Evolutionary conservation across 1,140 invertebrate species (phyloP), one percentile per base, ranked within the genome.

Genomic region (Batillaria attramentaria): DNA sequence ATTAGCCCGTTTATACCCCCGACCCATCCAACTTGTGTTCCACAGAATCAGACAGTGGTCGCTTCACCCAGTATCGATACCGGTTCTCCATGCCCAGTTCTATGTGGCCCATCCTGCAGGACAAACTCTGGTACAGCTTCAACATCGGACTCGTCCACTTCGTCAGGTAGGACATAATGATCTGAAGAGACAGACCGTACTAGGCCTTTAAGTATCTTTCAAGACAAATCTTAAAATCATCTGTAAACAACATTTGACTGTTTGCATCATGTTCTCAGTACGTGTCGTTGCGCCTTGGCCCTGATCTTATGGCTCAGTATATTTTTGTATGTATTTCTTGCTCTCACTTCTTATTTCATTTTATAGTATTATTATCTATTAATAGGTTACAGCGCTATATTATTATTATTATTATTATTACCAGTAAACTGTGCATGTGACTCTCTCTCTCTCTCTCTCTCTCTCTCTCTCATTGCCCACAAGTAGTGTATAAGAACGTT

Each of bases 61-160:
- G 84, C 80, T 60, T 54, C 84, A 87, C 50, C 31, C 50, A 81
- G 77, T 84, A 90, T 85, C 57, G 82, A 20, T 79, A 86, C 80
- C 79, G 87, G 60, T 91, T 91, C 66, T 86, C 87, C 24, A 89
- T 89, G 85, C 91, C 91, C 0, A 79, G 83, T 1, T 83, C 84
- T 18, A 74, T 60, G 2, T 89, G 88, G 86, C 85, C 86, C 0
- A 87, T 87, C 60, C 81, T 82, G 10, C 13, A 79, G 28, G 79
- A 89, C 72, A 89, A 87, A 83, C 83, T 90, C 35, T 91, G 90
- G 85, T 91, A 87, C 84, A 92, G 92, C 74, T 87, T 91, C 39
- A 94, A 99, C 88, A 88, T 99, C 79, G 98, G 98, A 0, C 96
- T 96, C 2, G 94, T 97, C 18, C 98, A 99, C 83, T 84, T 90